Conservation (phyloP, 2,888 invertebrate species). For the Brachyptera putata region DNA sequence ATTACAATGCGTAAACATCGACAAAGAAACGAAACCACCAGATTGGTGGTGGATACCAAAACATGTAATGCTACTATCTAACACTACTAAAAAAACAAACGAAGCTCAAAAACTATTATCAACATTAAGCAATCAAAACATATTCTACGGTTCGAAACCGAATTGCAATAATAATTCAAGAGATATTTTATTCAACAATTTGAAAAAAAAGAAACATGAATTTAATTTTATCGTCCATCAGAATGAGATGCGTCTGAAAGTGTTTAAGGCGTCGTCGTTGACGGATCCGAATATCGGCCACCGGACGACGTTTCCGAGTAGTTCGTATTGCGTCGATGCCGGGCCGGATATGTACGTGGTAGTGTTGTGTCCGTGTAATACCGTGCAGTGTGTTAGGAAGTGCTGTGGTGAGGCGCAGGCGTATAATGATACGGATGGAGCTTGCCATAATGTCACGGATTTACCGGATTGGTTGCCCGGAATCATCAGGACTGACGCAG, state of each 20-base stretch:
- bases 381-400: not conserved
- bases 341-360: conserved; percentile 3
- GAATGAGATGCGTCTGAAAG: not conserved
- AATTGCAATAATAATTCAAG: conserved; percentile 3
- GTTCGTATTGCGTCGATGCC: not conserved
- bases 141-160: conserved; percentile 11
- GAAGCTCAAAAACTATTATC: not conserved
- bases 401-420: conserved; percentile 4
- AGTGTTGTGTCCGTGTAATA: not conserved
- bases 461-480: conserved; percentile 4
- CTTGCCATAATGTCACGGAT: not conserved
- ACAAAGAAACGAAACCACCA: not conserved
- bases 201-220: conserved; percentile 1
- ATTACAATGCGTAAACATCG: conserved; percentile 5
- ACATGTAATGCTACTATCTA: not conserved
- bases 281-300: not conserved
- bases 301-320: not conserved
- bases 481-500: not conserved
- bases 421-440: not conserved
- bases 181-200: conserved; percentile 2
- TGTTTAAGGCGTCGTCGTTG: conserved; percentile 1
- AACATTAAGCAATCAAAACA: not conserved
- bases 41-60: conserved; percentile 16
- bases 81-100: not conserved
- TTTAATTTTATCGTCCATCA: conserved; percentile 6